phyloP scores from a whole-genome alignment of 1,140 invertebrate genomes.

The Diabrotica undecimpunctata region DNA sequence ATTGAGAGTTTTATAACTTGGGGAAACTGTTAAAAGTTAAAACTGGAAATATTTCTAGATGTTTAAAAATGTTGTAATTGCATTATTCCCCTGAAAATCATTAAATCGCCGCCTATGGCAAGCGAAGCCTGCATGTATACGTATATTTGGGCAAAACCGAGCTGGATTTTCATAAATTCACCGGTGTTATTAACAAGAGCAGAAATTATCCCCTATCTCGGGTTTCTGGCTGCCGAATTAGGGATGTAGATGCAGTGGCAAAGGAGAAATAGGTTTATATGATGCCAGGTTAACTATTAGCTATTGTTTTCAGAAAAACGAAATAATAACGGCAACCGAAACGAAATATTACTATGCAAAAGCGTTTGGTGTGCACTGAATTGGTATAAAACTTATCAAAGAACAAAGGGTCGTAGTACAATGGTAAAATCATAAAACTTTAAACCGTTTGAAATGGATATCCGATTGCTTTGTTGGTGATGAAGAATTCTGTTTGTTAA shows the following conservation, averaged over 20 bases:
- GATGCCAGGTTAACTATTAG: not conserved
- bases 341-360: too few species aligned
- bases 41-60: too few species aligned
- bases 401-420: too few species aligned
- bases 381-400: too few species aligned
- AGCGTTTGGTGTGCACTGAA: too few species aligned
- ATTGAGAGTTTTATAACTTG: too few species aligned
- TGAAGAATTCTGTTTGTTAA: too few species aligned
- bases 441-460: too few species aligned
- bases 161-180: slow-evolving; percentile 2
- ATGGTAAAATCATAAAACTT: too few species aligned
- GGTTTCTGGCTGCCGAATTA: not conserved
- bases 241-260: not conserved
- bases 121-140: not conserved
- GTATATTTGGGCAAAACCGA: not conserved
- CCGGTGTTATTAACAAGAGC: not conserved
- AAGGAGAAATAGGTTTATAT: not conserved
- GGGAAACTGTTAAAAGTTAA: too few species aligned
- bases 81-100: not conserved
- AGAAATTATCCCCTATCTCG: not conserved
- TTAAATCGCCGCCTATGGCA: not conserved
- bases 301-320: not conserved
- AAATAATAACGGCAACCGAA: too few species aligned
- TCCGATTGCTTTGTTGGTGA: too few species aligned
- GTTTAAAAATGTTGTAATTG: not conserved